These are phyloP conservation scores for Diuraphis noxia DNA, from an alignment of 1,140 invertebrate genomes.

Conservation along the genomic window DNA sequence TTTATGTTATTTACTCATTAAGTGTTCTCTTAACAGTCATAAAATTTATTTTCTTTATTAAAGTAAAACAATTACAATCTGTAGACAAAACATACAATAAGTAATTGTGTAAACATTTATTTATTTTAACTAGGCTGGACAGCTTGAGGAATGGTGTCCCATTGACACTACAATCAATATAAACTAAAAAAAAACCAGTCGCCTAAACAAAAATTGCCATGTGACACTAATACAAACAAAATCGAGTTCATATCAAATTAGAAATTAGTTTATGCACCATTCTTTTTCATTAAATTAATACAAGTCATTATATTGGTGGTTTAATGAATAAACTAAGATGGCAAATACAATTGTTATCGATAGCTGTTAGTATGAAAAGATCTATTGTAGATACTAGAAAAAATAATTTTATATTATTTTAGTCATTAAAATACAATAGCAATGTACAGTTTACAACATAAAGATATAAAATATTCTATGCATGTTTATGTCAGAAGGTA, in stretches of 20 bases:
- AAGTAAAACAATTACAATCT: no score
- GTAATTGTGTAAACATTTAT: no score
- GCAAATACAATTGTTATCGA: neutral
- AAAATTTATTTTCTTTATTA: no score
- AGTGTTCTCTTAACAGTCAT: neutral
- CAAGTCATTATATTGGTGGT: neutral
- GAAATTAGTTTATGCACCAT: neutral
- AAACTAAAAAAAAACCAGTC: no score
- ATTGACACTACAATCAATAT: no score
- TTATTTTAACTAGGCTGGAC: no score
- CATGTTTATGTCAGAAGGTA: constrained; percentile 8
- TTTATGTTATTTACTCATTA: neutral
- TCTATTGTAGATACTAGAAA: constrained; percentile 14
- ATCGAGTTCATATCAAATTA: no score
- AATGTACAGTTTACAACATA: neutral
- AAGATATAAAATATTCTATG: constrained; percentile 14
- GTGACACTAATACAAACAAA: no score
- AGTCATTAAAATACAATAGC: constrained; percentile 21
- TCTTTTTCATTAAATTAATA: neutral
- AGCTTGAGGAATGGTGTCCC: no score
- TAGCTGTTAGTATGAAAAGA: neutral
- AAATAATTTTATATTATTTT: neutral
- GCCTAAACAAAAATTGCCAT: no score
- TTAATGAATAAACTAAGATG: neutral
- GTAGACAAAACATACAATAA: no score